Evolutionary conservation across 2,888 invertebrate species (phyloP), one percentile per base, ranked within the genome.

Genomic region (Eueremaeus valkanovi): DNA sequence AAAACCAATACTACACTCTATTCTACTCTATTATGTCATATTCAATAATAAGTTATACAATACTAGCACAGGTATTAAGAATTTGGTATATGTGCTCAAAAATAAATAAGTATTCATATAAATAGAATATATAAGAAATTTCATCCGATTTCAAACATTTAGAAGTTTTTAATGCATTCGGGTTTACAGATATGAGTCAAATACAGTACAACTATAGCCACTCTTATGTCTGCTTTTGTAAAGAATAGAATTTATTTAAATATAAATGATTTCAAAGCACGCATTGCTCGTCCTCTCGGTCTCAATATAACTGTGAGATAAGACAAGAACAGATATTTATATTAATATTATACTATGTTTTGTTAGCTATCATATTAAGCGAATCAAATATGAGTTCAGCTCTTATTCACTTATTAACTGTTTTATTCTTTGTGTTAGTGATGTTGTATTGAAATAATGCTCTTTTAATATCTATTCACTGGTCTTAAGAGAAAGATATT

Each of bases 71-170:
- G 45, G 16, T 11, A 11, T 45, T 18, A 45, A n/a, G n/a, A n/a
- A n/a, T n/a, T n/a, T 21, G n/a, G 63, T 36, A 21, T 33, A 31
- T 29, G 31, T 61, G 31, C 16, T 61, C 27, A 63, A 33, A 33
- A 16, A 63, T 63, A 63, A 63, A 63, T 63, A 18, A 63, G 63
- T 33, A 27, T 66, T 33, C 36, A 33, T 29, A 29, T 29, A 58
- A 51, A 51, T 51, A 51, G 6, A 24, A 45, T 24, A 49, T 27
- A 31, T 29, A 31, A 31, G 24, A 29, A 58, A 58, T 58, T 29
- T 31, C 18, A 58, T 58, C 29, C 29, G 29, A 58, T 5, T 18
- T n/a, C 8, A 45, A 45, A 45, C 45, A 3, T 3, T 45, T 45
- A 11, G 16, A 18, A 16, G 45, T 45, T 45, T 49, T 58, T 24